Base-by-base conservation (phyloP, 2,797 vertebrate genomes). In the Acridotheres tristis region DNA sequence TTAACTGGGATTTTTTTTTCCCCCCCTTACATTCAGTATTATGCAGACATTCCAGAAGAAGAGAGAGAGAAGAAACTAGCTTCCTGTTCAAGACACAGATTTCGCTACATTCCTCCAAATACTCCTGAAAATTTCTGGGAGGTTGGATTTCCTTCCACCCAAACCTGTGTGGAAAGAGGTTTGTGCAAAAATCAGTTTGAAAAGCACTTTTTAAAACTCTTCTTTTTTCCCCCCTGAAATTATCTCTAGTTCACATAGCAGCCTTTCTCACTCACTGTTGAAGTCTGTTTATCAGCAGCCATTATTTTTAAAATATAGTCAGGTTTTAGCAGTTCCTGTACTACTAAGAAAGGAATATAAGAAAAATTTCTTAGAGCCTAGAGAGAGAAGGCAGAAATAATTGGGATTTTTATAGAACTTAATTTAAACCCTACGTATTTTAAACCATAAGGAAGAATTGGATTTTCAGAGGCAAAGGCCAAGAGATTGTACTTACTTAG, bases 61-160 rank as follows among this genome's bases (percentile, higher is more conserved):
- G 99, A 99, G 79, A 98, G 98, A 92, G 96, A 98, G 80, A 99
- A 99, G 87, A 99, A 99, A 95, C 63, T 99, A 65, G 97, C 99
- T 25, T 96, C 98, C 18, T 99, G 99, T 94, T 99, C 99, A 25
- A 98, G 99, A 55, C 99, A 99, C 72, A 98, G 99, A 17, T 99
- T 98, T 90, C 98, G 98, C 5, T 99, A 99, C 73, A 97, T 99
- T 90, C 99, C 99, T 61, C 99, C 99, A 22, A 98, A 87, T 63
- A 99, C 99, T 23, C 99, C 99, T 21, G 99, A 99, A 94, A 98
- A 99, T 97, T 99, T 99, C 97, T 99, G 99, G 99, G 99, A 99
- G 88, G 99, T 99, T 73, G 99, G 99, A 78, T 99, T 99, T 97
- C 99, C 99, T 30, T 99, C 99, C 2, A 99, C 99, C 23, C 99